Percentiles rank a stretch among this genome's conserved stretches.
Conservation (phyloP, 2,888 invertebrate species). For the Trachelus tabidus region DNA sequence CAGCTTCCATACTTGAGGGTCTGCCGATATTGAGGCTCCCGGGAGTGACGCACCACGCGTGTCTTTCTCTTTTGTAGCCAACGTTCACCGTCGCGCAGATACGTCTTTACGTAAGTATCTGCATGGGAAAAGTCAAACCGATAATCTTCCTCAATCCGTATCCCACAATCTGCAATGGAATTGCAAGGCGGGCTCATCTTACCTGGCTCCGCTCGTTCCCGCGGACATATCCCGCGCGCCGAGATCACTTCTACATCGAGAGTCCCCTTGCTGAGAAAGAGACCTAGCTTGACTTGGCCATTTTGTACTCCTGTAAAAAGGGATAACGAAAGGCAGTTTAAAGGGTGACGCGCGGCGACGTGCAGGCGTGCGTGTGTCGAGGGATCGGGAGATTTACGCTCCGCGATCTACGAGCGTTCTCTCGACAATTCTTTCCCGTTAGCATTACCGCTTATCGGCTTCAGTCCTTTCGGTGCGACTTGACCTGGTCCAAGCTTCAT, state of each 20-base stretch:
- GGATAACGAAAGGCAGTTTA: neutral
- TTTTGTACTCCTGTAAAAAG: conserved; percentile 69
- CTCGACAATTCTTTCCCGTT: neutral
- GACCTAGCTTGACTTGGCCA: conserved; percentile 88
- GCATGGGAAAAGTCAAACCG: conserved; percentile 53
- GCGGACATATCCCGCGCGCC: conserved; percentile 76
- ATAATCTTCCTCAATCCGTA: neutral
- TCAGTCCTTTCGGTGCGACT: conserved; percentile 81
- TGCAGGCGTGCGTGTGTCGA: too few relatives aligned
- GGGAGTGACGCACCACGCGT: conserved; percentile 82
- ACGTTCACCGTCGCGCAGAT: conserved; percentile 88
- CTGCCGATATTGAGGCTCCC: conserved; percentile 88
- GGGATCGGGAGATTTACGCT: too few relatives aligned
- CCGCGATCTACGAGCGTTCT: neutral
- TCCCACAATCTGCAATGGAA: too few relatives aligned
- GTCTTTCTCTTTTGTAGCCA: conserved; percentile 94
- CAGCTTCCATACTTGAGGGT: conserved; percentile 82
- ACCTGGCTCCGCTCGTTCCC: conserved; percentile 79
- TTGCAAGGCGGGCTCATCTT: conserved; percentile 18
- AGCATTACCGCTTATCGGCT: conserved; percentile 67
- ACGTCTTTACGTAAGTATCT: conserved; percentile 95
- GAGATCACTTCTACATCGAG: conserved; percentile 88
- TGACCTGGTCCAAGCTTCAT: conserved; percentile 81
- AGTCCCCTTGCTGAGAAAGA: conserved; percentile 91
- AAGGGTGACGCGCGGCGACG: too few relatives aligned